A percentile compares a stretch with the other conserved stretches of the same genome.
Conservation (phyloP, 2,888 invertebrate species). For the Trissoscelio sp. region DNA sequence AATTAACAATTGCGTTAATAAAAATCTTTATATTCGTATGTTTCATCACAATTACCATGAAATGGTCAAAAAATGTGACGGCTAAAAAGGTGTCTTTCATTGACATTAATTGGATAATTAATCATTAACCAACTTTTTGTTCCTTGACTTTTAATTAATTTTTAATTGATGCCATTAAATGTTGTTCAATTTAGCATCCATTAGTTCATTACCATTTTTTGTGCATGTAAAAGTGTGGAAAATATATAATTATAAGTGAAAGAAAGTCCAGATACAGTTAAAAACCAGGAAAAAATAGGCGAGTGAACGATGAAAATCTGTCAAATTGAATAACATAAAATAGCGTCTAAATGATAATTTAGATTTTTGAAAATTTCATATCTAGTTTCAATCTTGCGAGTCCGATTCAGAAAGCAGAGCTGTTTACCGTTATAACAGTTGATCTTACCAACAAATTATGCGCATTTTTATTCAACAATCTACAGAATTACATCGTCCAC, state of each 20-base stretch:
- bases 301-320: slow-evolving; percentile 9
- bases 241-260: background rate
- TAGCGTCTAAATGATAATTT: slow-evolving; percentile 30
- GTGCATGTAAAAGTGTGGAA: too few relatives aligned
- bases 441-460: slow-evolving; percentile 26
- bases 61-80: too few relatives aligned
- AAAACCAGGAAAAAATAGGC: too few relatives aligned
- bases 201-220: too few relatives aligned
- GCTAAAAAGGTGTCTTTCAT: too few relatives aligned
- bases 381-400: background rate
- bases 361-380: slow-evolving; percentile 36
- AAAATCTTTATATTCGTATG: background rate
- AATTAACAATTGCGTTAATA: too few relatives aligned
- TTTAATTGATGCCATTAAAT: too few relatives aligned
- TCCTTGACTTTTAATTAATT: too few relatives aligned
- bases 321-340: slow-evolving; percentile 44
- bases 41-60: background rate
- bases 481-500: background rate
- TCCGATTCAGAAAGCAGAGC: background rate
- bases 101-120: too few relatives aligned
- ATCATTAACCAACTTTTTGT: too few relatives aligned
- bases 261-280: too few relatives aligned
- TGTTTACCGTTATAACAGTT: slow-evolving; percentile 7
- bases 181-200: too few relatives aligned
- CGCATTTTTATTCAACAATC: slow-evolving; percentile 29